Conservation (phyloP, 2,888 invertebrate species). For the Rhagophthalmus giganteus region DNA sequence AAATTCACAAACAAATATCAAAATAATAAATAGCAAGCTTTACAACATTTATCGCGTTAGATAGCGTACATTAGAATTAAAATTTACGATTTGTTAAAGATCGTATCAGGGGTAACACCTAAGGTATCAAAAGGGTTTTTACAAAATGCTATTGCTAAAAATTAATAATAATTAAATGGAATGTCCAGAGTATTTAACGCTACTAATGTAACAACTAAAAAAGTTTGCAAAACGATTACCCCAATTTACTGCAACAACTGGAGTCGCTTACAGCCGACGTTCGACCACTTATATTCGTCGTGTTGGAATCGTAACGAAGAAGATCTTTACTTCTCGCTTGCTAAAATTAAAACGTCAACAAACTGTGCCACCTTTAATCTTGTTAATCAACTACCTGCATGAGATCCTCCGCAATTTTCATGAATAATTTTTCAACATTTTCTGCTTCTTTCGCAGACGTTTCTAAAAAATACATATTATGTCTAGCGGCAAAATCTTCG, state of each 20-base stretch:
- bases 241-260: conserved; percentile 62
- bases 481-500: conserved; percentile 92
- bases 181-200: conserved; percentile 1
- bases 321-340: conserved; percentile 86
- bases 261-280: conserved; percentile 70
- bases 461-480: conserved; percentile 97
- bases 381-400: conserved; percentile 67
- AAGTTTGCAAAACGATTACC: conserved; percentile 32
- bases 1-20: not conserved
- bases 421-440: conserved; percentile 94
- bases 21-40: not conserved
- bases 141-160: not conserved
- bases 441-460: conserved; percentile 98
- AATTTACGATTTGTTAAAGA: not conserved
- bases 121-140: not conserved
- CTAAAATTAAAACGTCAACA: conserved; percentile 57
- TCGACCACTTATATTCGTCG: conserved; percentile 72
- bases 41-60: not conserved
- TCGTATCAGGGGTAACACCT: not conserved
- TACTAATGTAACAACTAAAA: conserved; percentile 9
- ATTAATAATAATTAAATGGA: too few relatives aligned
- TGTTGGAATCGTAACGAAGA: conserved; percentile 72
- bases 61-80: conserved; percentile 3
- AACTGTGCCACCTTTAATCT: not conserved
- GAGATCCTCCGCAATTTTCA: conserved; percentile 92